These are phyloP conservation scores for Sebastes hopkinsi DNA, from an alignment of 2,797 vertebrate genomes.

Conservation along the genomic window DNA sequence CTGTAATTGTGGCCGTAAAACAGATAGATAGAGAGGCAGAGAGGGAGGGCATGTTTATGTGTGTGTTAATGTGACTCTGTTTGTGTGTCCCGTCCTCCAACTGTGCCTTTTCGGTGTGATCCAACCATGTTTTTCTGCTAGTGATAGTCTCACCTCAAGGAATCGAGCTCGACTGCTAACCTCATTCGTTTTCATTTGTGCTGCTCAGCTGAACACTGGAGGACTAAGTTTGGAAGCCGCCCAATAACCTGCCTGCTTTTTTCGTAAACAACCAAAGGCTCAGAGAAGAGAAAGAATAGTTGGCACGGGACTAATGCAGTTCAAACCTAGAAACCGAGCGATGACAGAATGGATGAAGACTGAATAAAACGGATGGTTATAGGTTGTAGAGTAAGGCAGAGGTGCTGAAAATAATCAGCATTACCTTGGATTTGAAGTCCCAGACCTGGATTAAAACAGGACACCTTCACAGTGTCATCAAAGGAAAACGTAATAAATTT, in stretches of 20 bases:
- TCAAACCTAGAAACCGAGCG: constrained; percentile 19
- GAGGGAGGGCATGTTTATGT: not conserved
- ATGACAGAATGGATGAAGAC: constrained; percentile 24
- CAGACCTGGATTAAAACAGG: constrained; percentile 4
- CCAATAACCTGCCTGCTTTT: constrained; percentile 50
- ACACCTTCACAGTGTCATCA: constrained; percentile 26
- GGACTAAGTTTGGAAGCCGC: constrained; percentile 58
- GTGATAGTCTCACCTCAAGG: constrained; percentile 59
- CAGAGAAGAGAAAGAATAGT: constrained; percentile 34
- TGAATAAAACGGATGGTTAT: constrained; percentile 1
- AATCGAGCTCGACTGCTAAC: constrained; percentile 48
- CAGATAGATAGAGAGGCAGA: not conserved
- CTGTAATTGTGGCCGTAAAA: not conserved
- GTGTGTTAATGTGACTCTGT: not conserved
- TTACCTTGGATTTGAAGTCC: constrained; percentile 6
- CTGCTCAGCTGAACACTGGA: constrained; percentile 63
- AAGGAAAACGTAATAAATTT: constrained; percentile 16
- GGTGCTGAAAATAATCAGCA: constrained; percentile 29
- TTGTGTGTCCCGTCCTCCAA: constrained; percentile 31
- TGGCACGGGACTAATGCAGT: constrained; percentile 45
- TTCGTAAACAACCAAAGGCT: constrained; percentile 69
- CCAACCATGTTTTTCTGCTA: constrained; percentile 40
- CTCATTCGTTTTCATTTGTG: constrained; percentile 74
- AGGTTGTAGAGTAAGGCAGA: constrained; percentile 1
- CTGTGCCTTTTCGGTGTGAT: constrained; percentile 23